These are phyloP conservation scores for Ichneumoninae sp. DNA, from an alignment of 2,888 invertebrate genomes.

Conservation along the genomic window DNA sequence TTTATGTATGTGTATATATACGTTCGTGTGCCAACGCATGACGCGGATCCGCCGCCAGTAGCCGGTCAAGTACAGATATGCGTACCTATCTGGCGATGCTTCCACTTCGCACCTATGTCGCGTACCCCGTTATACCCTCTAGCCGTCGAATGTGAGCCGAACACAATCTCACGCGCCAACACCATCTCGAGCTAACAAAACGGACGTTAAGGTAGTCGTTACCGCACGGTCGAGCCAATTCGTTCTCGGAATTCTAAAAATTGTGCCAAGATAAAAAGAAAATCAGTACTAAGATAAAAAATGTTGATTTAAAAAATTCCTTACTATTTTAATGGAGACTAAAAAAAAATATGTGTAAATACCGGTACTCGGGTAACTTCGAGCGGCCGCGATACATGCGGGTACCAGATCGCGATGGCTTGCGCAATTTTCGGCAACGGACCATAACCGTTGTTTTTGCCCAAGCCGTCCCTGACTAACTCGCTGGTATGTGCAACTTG, in stretches of 20 bases:
- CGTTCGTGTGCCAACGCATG: constrained; percentile 6
- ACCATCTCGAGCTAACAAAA: constrained; percentile 16
- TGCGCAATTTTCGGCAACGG: constrained; percentile 65
- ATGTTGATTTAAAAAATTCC: not conserved
- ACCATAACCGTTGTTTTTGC: constrained; percentile 59
- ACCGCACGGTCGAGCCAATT: too few relatives aligned
- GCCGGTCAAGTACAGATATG: constrained; percentile 21
- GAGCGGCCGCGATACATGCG: constrained; percentile 33
- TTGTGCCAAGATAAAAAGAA: not conserved
- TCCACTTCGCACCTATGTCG: constrained; percentile 27
- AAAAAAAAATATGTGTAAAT: not conserved
- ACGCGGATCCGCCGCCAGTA: constrained; percentile 45
- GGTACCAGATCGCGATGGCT: constrained; percentile 35
- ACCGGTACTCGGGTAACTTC: constrained; percentile 4
- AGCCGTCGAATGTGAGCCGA: constrained; percentile 28
- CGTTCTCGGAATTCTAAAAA: too few relatives aligned
- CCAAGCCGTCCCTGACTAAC: constrained; percentile 33
- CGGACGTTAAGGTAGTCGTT: constrained; percentile 7
- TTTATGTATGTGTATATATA: constrained; percentile 4
- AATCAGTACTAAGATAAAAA: not conserved
- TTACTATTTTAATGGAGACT: too few relatives aligned
- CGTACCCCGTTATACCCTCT: not conserved
- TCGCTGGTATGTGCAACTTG: not conserved
- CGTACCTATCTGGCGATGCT: constrained; percentile 11
- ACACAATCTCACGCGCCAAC: constrained; percentile 14